phyloP scores from a whole-genome alignment of 2,797 vertebrate species.

The Labroides dimidiatus region DNA sequence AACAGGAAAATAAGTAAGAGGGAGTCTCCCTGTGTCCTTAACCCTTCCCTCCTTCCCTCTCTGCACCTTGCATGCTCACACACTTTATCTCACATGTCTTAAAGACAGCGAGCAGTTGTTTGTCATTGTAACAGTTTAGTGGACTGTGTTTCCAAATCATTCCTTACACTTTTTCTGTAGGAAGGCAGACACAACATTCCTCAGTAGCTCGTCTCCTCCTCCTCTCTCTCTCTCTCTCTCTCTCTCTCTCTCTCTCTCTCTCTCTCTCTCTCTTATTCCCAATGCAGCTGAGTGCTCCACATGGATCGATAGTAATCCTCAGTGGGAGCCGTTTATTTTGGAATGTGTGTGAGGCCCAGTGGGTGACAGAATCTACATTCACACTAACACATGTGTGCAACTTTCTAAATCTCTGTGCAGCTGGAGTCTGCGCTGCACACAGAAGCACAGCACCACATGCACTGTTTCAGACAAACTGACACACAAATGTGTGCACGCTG shows the following conservation, averaged over 20 bases:
- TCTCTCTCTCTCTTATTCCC: conserved; percentile 50
- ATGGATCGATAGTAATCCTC: conserved; percentile 81
- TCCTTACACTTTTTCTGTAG: conserved; percentile 62
- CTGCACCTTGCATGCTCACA: background rate
- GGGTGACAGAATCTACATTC: conserved; percentile 73
- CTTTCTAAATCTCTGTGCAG: conserved; percentile 61
- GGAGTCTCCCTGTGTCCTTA: conserved; percentile 39
- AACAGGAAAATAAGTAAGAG: conserved; percentile 51
- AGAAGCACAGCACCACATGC: conserved; percentile 20
- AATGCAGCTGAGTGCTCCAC: conserved; percentile 68
- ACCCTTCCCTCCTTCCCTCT: conserved; percentile 9
- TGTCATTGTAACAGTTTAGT: conserved; percentile 70
- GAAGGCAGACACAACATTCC: conserved; percentile 67
- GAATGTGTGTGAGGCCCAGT: conserved; percentile 74
- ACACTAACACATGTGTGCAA: conserved; percentile 54
- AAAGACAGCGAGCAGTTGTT: conserved; percentile 56
- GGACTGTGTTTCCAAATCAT: conserved; percentile 66
- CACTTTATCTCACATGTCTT: conserved; percentile 45
- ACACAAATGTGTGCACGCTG: conserved; percentile 34
- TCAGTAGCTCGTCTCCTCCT: conserved; percentile 54
- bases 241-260: conserved; percentile 38
- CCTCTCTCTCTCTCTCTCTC: no score
- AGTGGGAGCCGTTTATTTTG: conserved; percentile 79
- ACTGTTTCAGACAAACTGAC: conserved; percentile 51
- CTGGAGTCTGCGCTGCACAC: conserved; percentile 45